A percentile compares a stretch with the other conserved stretches of the same genome.
Conservation (phyloP, 1,140 invertebrate genomes). For the Zelostemma sp. region DNA sequence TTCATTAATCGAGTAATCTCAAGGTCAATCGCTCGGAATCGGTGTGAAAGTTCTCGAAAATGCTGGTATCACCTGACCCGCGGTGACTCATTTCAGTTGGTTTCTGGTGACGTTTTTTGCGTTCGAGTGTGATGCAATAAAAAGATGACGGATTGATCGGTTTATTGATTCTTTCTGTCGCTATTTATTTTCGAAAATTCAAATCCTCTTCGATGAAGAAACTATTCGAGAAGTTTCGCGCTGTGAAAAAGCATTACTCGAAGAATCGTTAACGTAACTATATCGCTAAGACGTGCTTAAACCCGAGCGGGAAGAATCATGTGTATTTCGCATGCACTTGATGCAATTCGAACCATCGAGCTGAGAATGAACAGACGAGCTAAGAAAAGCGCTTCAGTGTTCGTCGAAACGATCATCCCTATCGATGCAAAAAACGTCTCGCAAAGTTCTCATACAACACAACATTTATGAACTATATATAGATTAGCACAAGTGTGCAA, state of each 20-base stretch:
- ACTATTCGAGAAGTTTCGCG: too few relatives aligned
- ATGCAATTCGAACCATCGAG: conserved; percentile 52
- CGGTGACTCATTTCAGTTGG: neutral
- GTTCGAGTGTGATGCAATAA: neutral
- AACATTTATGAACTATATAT: neutral
- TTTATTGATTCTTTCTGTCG: too few relatives aligned
- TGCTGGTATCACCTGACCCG: too few relatives aligned
- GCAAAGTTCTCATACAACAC: neutral
- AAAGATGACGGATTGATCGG: too few relatives aligned
- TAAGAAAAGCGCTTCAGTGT: conserved; percentile 43
- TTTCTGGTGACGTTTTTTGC: conserved; percentile 2
- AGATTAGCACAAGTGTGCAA: too few relatives aligned
- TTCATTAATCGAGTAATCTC: too few relatives aligned
- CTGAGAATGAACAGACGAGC: conserved; percentile 56
- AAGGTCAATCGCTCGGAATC: too few relatives aligned
- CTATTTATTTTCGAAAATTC: too few relatives aligned
- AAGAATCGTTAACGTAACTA: conserved; percentile 7
- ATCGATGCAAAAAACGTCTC: conserved; percentile 18
- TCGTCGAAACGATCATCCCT: conserved; percentile 48
- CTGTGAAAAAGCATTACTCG: too few relatives aligned
- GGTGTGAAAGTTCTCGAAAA: too few relatives aligned
- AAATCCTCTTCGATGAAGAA: too few relatives aligned
- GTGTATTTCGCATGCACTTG: conserved; percentile 40
- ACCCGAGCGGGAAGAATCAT: conserved; percentile 9
- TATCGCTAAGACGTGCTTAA: conserved; percentile 11